Evolutionary conservation across 2,797 vertebrate species (phyloP), one percentile per base, ranked within the genome.

Genomic region (Clarias platycephalus): DNA sequence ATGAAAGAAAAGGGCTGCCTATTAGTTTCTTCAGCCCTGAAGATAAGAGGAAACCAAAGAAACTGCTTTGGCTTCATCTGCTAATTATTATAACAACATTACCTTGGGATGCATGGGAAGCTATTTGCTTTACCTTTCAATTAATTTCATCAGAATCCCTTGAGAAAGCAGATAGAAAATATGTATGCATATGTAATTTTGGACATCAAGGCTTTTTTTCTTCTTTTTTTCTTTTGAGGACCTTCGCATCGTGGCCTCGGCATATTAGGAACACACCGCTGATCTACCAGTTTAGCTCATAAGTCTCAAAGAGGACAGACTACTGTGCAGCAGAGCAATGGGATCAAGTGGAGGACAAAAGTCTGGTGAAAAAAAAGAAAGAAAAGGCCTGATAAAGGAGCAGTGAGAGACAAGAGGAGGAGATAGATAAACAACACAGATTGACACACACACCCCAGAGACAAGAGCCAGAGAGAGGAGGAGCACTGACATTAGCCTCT

Each of bases 61-160:
- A 89, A 89, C 89, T 90, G 91, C 91, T 88, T 88, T 84, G 87
- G 34, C 90, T 91, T 91, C 88, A 83, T 91, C 90, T 90, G 90
- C 92, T 95, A 93, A 95, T 95, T 93, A 94, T 91, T 92, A 94
- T 93, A 94, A 94, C 91, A 94, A 93, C 91, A 93, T 92, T 93
- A 94, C 92, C 92, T 66, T 53, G 92, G 89, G 90, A 84, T 93
- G 92, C 92, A 94, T 88, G 91, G 91, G 92, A 92, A 89, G 90
- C 90, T 91, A 91, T 93, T 93, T 93, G 92, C 91, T 93, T 93
- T 93, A 93, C 91, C 93, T 94, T 94, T 93, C 93, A 95, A 94
- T 94, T 94, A 94, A 93, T 94, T 93, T 93, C 91, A 93, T 94
- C 91, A 93, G 90, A 93, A 90, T 88, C 88, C 91, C 91, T 91